phyloP scores from a whole-genome alignment of 30 jellyfish, hydroid and myxozoan genomes.

The Phacellophora camtschatica region DNA sequence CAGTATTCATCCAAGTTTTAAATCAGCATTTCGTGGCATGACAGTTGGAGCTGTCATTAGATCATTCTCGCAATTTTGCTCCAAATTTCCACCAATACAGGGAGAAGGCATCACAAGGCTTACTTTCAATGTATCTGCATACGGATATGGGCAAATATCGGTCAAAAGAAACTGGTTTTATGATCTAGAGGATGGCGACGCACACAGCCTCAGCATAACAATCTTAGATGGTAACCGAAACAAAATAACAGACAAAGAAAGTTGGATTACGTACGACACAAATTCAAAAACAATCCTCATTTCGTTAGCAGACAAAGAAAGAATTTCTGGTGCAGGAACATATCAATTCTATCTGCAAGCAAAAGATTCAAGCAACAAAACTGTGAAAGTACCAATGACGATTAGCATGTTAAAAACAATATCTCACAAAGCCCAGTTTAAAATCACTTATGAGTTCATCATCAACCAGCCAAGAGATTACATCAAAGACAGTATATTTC shows the following conservation, averaged over 20 bases:
- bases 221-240: background rate
- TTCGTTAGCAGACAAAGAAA: constrained; percentile 42
- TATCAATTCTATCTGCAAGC: constrained; percentile 50
- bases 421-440: background rate
- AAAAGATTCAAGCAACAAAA: constrained; percentile 60
- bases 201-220: constrained; percentile 16
- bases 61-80: constrained; percentile 48
- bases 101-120: constrained; percentile 4
- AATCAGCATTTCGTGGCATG: constrained; percentile 43
- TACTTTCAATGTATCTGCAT: constrained; percentile 14
- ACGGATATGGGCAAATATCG: constrained; percentile 29
- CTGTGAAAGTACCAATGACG: background rate
- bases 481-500: constrained; percentile 2
- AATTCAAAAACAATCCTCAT: constrained; percentile 27
- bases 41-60: constrained; percentile 20
- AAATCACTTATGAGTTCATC: constrained; percentile 9
- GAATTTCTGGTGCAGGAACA: background rate
- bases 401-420: background rate
- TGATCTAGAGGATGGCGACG: constrained; percentile 77
- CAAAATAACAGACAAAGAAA: constrained; percentile 3
- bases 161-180: constrained; percentile 53
- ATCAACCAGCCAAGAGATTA: background rate
- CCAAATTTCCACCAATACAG: constrained; percentile 52
- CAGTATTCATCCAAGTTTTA: constrained; percentile 34
- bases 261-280: constrained; percentile 53